Base-by-base conservation (phyloP, 1,140 invertebrate genomes). In the Drosophila novamexicana region DNA sequence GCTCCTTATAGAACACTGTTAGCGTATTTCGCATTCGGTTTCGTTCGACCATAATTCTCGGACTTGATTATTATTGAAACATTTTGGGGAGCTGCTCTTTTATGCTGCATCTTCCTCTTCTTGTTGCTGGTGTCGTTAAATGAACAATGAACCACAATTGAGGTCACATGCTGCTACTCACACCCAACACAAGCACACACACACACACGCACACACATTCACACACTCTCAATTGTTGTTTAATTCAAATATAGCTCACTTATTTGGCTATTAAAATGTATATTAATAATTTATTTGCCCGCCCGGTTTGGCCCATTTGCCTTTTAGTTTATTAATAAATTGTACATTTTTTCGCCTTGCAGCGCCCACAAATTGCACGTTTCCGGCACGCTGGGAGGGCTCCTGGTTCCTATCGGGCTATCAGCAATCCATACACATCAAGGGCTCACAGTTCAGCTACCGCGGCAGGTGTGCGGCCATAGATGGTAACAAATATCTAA, bases 401-500 rank as follows among this genome's bases (percentile, higher is more conserved):
- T 95, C 95, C 64, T 97, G 96, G 96, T 97, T 97, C 93, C 96
- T 97, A 91, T 96, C 96, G 67, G 96, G 96, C 42, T 96, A 97
- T 77, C 95, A 96, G 83, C 95, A 96, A 85, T 95, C 96, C 45
- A 96, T 97, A 90, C 93, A 95, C 76, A 96, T 97, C 91, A 96
- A 96, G 77, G 95, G 95, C 59, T 95, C 95, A 75, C 94, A 95
- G 70, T 94, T 97, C 66, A 96, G 96, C 81, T 96, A 95, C 92
- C 97, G 97, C 90, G 96, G 96, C 80, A 94, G 94, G 89, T 97
- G 96, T 92, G 93, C 96, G 53, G 95, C 95, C 78, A 95, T 94
- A 56, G 96, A 97, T 85, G 96, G 96, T 80, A 96, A 97, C 93
- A 97, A 97, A 93, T 97, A 96, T 92, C 94, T 97, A 75, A 94